Base-by-base conservation (phyloP, 2,888 invertebrate species). In the Dioctria rufipes region DNA sequence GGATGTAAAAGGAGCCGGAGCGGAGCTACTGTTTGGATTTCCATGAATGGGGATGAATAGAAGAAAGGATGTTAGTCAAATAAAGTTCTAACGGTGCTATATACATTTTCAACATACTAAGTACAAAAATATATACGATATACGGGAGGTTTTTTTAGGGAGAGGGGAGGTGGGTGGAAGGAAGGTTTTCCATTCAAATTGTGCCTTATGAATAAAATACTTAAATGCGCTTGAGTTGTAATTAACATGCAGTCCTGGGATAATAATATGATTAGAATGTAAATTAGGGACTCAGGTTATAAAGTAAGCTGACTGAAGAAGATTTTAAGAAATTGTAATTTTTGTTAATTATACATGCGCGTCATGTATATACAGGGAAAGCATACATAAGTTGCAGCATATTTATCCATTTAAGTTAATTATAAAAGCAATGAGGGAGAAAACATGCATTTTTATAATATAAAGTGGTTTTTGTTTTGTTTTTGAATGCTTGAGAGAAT, bases 211-310 rank as follows among this genome's bases (percentile, higher is more conserved):
- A 51, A 69, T 69, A 51, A 69, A 69, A 39, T 69, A 51, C 51
- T 69, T 37, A 49, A 69, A 69, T 69, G 51, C 25, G 39, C 69
- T 69, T 51, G 54, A 51, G 51, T 51, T 69, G 69, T 69, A 69
- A 69, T 69, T 69, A 69, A 69, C 69, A 39, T 9, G 69, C 69
- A 69, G 69, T 37, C 69, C 39, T 69, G 69, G 69, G 25, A 25
- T 25, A 25, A 25, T 25, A 25, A 69, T 69, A 69, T 69, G 69
- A 69, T 51, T 69, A 69, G 54, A 69, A 69, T 69, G 69, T 69
- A 69, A 69, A 69, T 69, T 69, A 69, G 69, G 69, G 69, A 51
- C 11, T n/a, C 49, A 25, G 67, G 51, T n/a, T 69, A 25, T 25
- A 25, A 25, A 2, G 25, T 25, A 49, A 69, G 51, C 69, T 69